Percentiles rank a stretch among this genome's conserved stretches.
These are phyloP conservation scores for Agonopterix heracliana DNA, from an alignment of 2,888 invertebrate species.

Conservation along the genomic window DNA sequence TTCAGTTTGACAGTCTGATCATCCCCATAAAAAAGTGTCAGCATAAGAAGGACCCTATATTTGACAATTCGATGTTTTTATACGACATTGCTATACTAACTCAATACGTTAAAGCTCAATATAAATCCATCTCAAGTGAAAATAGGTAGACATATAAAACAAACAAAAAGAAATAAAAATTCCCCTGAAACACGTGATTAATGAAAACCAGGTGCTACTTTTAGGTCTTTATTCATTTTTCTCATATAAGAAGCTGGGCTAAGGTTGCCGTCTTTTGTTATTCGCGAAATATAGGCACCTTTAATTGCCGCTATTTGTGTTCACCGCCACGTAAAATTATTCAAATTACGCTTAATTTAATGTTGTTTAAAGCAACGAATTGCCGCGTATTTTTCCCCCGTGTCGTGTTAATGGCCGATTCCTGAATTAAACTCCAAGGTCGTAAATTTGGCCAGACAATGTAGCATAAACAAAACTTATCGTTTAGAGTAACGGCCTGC, in stretches of 20 bases:
- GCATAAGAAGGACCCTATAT: too few species aligned
- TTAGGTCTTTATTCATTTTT: not conserved
- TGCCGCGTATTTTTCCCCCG: conserved; percentile 54
- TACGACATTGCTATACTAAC: too few species aligned
- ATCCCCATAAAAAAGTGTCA: too few species aligned
- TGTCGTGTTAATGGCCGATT: conserved; percentile 57
- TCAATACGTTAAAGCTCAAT: too few species aligned
- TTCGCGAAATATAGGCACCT: conserved; percentile 42
- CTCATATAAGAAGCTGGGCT: not conserved
- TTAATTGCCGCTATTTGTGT: conserved; percentile 64
- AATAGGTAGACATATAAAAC: too few species aligned
- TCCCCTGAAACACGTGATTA: too few species aligned
- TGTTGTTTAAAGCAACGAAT: conserved; percentile 58
- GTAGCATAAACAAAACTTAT: conserved; percentile 61
- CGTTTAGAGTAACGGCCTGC: conserved; percentile 44
- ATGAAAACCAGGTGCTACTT: conserved; percentile 1
- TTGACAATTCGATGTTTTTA: too few species aligned
- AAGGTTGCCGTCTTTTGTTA: conserved; percentile 14
- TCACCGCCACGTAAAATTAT: conserved; percentile 66
- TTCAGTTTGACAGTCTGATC: too few species aligned
- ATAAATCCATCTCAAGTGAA: too few species aligned
- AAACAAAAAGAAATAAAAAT: too few species aligned
- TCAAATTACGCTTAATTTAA: conserved; percentile 65
- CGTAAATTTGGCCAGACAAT: conserved; percentile 50
- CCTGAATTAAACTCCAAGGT: conserved; percentile 57